These are phyloP conservation scores for Tiaroga cobitis DNA, from an alignment of 2,797 vertebrate species.

Conservation along the genomic window DNA sequence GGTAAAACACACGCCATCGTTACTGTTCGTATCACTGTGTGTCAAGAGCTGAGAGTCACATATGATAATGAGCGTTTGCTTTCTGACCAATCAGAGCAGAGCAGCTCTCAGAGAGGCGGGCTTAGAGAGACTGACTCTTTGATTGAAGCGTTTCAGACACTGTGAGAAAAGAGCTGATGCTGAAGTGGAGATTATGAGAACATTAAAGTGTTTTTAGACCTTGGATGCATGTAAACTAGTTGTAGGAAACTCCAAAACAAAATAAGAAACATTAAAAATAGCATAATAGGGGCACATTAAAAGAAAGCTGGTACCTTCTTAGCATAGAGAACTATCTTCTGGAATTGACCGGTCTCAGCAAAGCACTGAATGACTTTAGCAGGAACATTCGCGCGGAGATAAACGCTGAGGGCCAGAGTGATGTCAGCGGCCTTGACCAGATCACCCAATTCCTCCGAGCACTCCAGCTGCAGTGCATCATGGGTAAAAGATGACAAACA, in stretches of 20 bases:
- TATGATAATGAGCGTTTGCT: neutral
- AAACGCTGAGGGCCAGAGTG: slow-evolving; percentile 90
- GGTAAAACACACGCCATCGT: too few relatives aligned
- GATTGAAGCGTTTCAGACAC: neutral
- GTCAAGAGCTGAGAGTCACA: neutral
- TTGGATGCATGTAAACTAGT: neutral
- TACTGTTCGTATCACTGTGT: too few relatives aligned
- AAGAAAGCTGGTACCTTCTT: slow-evolving; percentile 83
- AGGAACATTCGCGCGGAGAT: slow-evolving; percentile 90
- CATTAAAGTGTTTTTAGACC: neutral
- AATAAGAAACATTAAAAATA: neutral
- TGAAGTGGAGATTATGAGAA: neutral
- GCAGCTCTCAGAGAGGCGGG: neutral
- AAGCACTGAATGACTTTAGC: slow-evolving; percentile 97
- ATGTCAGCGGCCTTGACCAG: slow-evolving; percentile 88
- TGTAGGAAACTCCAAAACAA: neutral
- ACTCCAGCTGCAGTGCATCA: slow-evolving; percentile 84
- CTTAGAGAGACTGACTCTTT: neutral
- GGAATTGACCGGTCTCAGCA: slow-evolving; percentile 93
- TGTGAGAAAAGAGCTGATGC: neutral
- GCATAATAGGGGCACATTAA: neutral
- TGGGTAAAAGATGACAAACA: slow-evolving; percentile 6
- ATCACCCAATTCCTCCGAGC: slow-evolving; percentile 92
- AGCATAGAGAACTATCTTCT: slow-evolving; percentile 93
- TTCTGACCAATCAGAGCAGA: neutral